Conservation (phyloP, 1,140 invertebrate genomes). For the Ceratitis capitata region DNA sequence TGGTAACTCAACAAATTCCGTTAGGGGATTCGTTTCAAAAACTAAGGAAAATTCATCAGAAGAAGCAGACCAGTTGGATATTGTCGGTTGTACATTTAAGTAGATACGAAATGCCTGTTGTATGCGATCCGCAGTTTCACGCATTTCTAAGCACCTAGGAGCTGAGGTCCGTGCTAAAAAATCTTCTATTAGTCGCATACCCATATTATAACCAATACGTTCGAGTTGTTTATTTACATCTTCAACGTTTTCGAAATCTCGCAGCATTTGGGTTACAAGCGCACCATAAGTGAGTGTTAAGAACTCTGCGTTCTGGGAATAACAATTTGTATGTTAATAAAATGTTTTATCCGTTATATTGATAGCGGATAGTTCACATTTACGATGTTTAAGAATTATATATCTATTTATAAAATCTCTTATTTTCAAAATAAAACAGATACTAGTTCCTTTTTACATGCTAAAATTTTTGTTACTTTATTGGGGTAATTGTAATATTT, state of each 20-base stretch:
- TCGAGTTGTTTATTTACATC: conserved; percentile 96
- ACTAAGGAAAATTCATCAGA: conserved; percentile 97
- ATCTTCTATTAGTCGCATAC: conserved; percentile 96
- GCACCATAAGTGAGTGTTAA: conserved; percentile 98
- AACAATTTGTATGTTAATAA: neutral
- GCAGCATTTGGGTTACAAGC: conserved; percentile 94
- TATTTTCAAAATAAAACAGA: neutral
- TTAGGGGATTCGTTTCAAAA: conserved; percentile 94
- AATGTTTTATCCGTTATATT: neutral
- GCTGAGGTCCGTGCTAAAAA: conserved; percentile 93
- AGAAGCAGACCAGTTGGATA: conserved; percentile 92
- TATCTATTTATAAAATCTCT: neutral
- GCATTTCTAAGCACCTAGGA: conserved; percentile 92
- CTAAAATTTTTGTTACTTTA: conserved; percentile 48
- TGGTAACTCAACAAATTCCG: conserved; percentile 98
- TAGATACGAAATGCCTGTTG: conserved; percentile 86
- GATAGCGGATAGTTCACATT: neutral
- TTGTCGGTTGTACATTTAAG: conserved; percentile 87
- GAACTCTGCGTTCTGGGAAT: conserved; percentile 90
- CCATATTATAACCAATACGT: conserved; percentile 97
- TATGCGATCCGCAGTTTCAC: conserved; percentile 97
- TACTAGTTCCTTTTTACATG: neutral
- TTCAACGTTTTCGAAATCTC: conserved; percentile 97
- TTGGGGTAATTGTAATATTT: conserved; percentile 62
- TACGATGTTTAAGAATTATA: neutral